A percentile compares a stretch with the other conserved stretches of the same genome.
Evolutionary conservation across 2,113 vertebrate genomes (phyloP).

Genomic region (Cnemophilus loriae): DNA sequence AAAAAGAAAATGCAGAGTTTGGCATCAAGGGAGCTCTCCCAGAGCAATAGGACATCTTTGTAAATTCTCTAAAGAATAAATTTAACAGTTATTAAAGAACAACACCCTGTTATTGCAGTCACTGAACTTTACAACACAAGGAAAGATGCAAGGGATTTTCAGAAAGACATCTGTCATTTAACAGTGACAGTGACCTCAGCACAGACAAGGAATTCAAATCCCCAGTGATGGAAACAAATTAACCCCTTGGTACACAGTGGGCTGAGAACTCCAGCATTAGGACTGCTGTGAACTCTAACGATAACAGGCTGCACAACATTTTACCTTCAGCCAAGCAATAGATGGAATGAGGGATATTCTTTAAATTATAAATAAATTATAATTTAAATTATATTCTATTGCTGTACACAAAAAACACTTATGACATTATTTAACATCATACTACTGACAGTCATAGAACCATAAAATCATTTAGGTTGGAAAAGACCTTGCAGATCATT

Average conservation of each 20-base stretch:
- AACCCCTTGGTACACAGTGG: constrained; percentile 39
- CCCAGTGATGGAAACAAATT: constrained; percentile 68
- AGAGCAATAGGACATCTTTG: constrained; percentile 74
- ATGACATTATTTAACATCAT: background rate
- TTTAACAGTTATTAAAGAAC: constrained; percentile 91
- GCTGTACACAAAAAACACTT: background rate
- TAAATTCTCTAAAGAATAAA: constrained; percentile 82
- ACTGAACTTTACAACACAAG: constrained; percentile 84
- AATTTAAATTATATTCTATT: background rate
- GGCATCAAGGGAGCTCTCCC: constrained; percentile 71
- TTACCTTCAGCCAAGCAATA: background rate
- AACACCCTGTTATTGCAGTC: constrained; percentile 74
- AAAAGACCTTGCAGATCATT: background rate
- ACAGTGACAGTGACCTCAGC: constrained; percentile 85
- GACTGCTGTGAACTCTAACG: background rate
- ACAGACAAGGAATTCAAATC: constrained; percentile 82
- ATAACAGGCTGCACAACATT: background rate
- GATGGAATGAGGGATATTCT: background rate
- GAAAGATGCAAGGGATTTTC: constrained; percentile 85
- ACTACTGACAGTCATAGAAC: background rate
- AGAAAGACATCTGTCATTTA: constrained; percentile 95
- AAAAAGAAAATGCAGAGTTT: constrained; percentile 76
- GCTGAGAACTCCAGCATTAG: background rate
- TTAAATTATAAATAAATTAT: background rate
- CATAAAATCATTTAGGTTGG: background rate